phyloP scores from a whole-genome alignment of 2,888 invertebrate species.

The Drosophila limbata region DNA sequence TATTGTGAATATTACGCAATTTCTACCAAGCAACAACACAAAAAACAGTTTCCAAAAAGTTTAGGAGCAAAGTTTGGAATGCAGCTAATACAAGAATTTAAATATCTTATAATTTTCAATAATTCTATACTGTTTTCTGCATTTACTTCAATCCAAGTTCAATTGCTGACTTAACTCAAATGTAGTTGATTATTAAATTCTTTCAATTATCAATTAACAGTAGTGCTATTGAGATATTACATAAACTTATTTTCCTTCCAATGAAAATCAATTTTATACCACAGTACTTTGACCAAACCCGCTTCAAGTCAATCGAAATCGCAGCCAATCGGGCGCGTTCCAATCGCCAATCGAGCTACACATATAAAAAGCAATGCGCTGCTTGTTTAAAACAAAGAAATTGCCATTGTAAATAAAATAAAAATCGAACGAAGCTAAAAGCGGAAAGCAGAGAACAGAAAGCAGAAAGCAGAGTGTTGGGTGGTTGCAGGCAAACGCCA shows the following conservation, averaged over 20 bases:
- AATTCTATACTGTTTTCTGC: neutral
- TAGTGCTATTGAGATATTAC: no score
- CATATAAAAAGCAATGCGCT: constrained; percentile 82
- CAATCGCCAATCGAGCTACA: constrained; percentile 74
- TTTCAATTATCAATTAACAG: neutral
- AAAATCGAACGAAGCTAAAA: constrained; percentile 41
- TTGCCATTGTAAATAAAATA: constrained; percentile 78
- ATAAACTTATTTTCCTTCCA: neutral
- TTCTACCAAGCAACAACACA: no score
- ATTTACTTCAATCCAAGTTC: neutral
- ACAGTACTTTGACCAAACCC: constrained; percentile 25
- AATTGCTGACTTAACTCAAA: neutral
- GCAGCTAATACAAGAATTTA: no score
- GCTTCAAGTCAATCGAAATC: constrained; percentile 53
- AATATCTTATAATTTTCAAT: neutral
- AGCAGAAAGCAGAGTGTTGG: constrained; percentile 47
- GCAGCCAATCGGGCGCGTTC: constrained; percentile 77
- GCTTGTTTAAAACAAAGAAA: constrained; percentile 81
- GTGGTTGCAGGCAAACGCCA: constrained; percentile 53
- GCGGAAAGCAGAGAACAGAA: constrained; percentile 24
- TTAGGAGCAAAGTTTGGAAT: no score
- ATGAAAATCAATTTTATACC: neutral
- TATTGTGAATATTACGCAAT: no score
- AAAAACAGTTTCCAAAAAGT: no score
- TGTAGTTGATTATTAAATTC: neutral